Percentiles rank a stretch among this genome's conserved stretches.
Conservation (phyloP, 64 coral and sea anemone genomes). For the Dendrophyllia cribrosa region DNA sequence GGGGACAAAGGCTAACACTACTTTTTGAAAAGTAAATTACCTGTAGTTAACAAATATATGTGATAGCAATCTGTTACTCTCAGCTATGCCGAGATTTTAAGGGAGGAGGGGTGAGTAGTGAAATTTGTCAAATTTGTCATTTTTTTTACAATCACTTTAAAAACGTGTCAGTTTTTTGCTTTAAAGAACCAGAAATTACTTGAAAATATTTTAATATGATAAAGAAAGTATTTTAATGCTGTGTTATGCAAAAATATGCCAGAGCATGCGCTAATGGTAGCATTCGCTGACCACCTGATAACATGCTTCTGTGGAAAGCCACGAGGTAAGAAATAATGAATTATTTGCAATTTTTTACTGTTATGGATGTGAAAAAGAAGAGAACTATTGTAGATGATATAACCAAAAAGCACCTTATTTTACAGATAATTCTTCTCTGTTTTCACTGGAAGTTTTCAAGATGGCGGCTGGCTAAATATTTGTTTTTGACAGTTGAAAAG, state of each 20-base stretch:
- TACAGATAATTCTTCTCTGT: constrained; percentile 51
- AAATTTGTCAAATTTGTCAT: too few species aligned
- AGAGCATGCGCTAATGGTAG: constrained; percentile 38
- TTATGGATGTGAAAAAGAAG: constrained; percentile 44
- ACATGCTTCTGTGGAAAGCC: constrained; percentile 45
- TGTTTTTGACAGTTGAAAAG: constrained; percentile 51
- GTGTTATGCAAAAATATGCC: constrained; percentile 25
- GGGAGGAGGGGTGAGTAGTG: too few species aligned
- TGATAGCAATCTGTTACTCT: constrained; percentile 34
- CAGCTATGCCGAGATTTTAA: neutral
- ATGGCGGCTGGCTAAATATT: constrained; percentile 48
- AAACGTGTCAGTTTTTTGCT: constrained; percentile 25
- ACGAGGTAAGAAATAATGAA: constrained; percentile 41
- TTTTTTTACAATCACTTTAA: neutral
- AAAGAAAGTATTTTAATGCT: constrained; percentile 42
- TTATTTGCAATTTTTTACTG: constrained; percentile 51
- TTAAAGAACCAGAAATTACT: constrained; percentile 55
- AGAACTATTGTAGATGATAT: constrained; percentile 26
- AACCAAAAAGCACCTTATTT: constrained; percentile 41
- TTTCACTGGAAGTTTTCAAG: constrained; percentile 42
- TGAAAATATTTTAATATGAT: constrained; percentile 40
- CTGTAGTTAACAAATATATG: constrained; percentile 35
- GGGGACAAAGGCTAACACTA: constrained; percentile 25
- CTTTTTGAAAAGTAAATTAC: constrained; percentile 29
- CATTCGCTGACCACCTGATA: constrained; percentile 47